phyloP scores from a whole-genome alignment of 2,113 vertebrate species.

The Chiloscyllium plagiosum region DNA sequence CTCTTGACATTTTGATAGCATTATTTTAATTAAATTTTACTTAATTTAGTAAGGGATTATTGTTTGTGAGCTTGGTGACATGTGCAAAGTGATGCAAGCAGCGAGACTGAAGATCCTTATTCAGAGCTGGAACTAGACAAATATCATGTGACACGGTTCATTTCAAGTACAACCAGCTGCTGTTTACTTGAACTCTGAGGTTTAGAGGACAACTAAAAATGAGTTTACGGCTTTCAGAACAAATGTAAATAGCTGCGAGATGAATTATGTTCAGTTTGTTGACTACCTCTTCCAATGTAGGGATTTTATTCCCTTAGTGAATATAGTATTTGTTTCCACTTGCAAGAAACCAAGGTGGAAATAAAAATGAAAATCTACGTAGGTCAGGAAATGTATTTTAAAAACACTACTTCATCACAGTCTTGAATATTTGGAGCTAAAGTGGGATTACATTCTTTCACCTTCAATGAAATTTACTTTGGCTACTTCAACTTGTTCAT shows the following conservation, averaged over 20 bases:
- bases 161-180: slow-evolving; percentile 34
- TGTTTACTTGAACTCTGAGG: slow-evolving; percentile 33
- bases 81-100: background rate
- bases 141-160: slow-evolving; percentile 22
- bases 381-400: background rate
- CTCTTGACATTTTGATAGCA: slow-evolving; percentile 8
- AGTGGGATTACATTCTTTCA: background rate
- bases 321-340: background rate
- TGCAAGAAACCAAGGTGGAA: background rate
- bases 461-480: background rate
- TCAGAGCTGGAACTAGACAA: background rate
- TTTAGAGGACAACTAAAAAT: slow-evolving; percentile 23
- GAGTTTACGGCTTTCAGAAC: slow-evolving; percentile 29
- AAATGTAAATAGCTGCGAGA: slow-evolving; percentile 16
- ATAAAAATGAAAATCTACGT: background rate
- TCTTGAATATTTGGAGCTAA: background rate
- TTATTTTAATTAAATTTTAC: background rate
- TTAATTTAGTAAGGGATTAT: background rate
- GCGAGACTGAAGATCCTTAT: slow-evolving; percentile 2
- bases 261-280: slow-evolving; percentile 4
- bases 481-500: background rate
- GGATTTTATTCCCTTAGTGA: background rate
- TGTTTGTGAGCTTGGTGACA: background rate
- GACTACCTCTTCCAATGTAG: background rate
- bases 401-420: background rate